Percentiles rank a stretch among this genome's conserved stretches.
Conservation (phyloP, 2,113 vertebrate genomes). For the Nothocercus nigrocapillus region DNA sequence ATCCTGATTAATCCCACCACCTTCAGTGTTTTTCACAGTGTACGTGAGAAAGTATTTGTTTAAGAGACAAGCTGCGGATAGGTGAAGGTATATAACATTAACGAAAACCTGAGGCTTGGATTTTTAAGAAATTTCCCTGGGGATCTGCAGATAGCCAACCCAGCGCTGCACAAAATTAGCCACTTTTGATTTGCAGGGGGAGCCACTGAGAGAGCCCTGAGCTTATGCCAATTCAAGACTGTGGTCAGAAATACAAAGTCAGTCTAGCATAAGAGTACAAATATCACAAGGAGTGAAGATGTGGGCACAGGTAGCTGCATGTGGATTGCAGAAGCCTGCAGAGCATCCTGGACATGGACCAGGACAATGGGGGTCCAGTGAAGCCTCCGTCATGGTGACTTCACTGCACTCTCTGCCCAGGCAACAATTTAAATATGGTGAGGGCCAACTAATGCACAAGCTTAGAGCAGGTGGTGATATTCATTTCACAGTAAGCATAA, state of each 20-base stretch:
- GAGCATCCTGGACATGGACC: neutral
- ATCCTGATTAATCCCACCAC: neutral
- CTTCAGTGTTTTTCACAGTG: neutral
- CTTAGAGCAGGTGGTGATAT: conserved; percentile 7
- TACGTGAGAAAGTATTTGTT: neutral
- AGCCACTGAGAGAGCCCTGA: neutral
- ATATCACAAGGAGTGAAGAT: neutral
- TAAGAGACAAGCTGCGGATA: neutral
- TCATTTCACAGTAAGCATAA: neutral
- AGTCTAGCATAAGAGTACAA: neutral
- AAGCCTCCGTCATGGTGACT: neutral
- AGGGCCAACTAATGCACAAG: neutral
- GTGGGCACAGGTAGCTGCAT: neutral
- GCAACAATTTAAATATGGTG: neutral
- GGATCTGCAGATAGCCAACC: neutral
- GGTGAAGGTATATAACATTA: neutral
- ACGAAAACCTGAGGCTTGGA: neutral
- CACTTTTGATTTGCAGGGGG: neutral
- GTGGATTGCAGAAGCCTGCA: neutral
- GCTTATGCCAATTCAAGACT: neutral
- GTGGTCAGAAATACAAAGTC: neutral
- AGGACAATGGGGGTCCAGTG: neutral
- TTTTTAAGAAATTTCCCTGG: neutral
- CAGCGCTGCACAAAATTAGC: neutral
- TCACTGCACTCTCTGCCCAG: neutral